These are phyloP conservation scores for Ischnura elegans DNA, from an alignment of 2,888 invertebrate species.

Conservation along the genomic window DNA sequence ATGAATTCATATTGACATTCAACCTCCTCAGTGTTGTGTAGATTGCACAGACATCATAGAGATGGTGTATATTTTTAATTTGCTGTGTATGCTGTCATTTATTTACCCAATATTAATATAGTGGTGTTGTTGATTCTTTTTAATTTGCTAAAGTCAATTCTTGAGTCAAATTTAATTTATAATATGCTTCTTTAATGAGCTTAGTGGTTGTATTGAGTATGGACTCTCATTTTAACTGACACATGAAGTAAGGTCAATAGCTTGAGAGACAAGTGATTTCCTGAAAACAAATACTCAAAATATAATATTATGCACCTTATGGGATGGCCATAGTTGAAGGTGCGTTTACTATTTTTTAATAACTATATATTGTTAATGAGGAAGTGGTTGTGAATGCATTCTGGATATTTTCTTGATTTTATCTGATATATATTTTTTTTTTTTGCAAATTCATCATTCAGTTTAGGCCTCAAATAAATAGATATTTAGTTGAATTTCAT, in stretches of 20 bases:
- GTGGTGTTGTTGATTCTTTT: not conserved
- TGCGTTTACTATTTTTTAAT: too few species aligned
- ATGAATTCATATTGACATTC: not conserved
- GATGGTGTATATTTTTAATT: slow-evolving; percentile 5
- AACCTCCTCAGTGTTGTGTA: not conserved
- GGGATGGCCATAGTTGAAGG: slow-evolving; percentile 18
- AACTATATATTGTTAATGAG: too few species aligned
- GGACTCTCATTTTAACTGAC: not conserved
- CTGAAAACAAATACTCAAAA: not conserved
- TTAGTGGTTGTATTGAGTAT: not conserved
- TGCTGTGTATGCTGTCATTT: not conserved
- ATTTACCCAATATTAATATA: not conserved
- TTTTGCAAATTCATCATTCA: too few species aligned
- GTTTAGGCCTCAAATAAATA: too few species aligned
- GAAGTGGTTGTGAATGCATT: too few species aligned
- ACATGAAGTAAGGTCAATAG: not conserved
- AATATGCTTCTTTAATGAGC: not conserved
- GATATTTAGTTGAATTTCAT: too few species aligned
- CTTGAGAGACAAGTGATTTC: not conserved
- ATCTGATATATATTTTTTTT: too few species aligned
- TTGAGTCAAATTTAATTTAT: not conserved
- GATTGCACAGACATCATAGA: not conserved
- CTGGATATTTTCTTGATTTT: too few species aligned
- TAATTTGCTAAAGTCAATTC: not conserved
- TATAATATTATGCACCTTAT: not conserved